Base-by-base conservation (phyloP, 2,797 vertebrate species). In the Adrianichthys oophorus region DNA sequence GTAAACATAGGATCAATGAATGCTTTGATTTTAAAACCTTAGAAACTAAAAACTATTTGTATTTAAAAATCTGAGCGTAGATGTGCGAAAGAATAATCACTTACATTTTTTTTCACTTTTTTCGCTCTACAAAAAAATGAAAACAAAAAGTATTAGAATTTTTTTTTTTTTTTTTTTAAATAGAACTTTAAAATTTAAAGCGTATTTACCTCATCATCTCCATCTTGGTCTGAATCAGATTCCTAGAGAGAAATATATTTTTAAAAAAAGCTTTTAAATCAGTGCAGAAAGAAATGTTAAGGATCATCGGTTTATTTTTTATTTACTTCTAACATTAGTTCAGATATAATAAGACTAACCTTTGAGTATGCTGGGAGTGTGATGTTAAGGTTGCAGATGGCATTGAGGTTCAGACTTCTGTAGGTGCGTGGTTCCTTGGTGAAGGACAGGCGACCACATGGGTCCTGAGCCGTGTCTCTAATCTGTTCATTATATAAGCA, bases 381-480 rank as follows among this genome's bases (percentile, higher is more conserved):
- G 86, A 99, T 98, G 89, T 99, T 99, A 62, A 99, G 92, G 87
- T 98, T 99, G 86, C 98, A 99, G 83, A 99, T 98, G 57, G 98
- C 97, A 81, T 94, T 97, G 82, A 96, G 95, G 81, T 96, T 95
- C 43, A 99, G 91, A 81, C 94, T 96, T 69, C 96, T 92, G 41
- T 96, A 95, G 1, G 95, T 97, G 79, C 97, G 94, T 3, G 97
- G 95, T 56, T 99, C 98, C 87, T 98, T 99, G 82, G 96, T 98
- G 83, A 99, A 99, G 0, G 97, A 98, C 43, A 99, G 86, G 44
- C 97, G 93, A 57, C 98, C 98, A 13, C 98, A 98, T 19, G 98
- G 93, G 62, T 99, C 97, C 87, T 99, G 98, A 52, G 96, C 95
- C 10, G 94, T 95, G 72, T 99, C 98, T 52, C 97, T 92, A 49